Evolutionary conservation across 1,140 invertebrate genomes (phyloP), one percentile per base, ranked within the genome.

Genomic region (Zaprionus camerounensis): DNA sequence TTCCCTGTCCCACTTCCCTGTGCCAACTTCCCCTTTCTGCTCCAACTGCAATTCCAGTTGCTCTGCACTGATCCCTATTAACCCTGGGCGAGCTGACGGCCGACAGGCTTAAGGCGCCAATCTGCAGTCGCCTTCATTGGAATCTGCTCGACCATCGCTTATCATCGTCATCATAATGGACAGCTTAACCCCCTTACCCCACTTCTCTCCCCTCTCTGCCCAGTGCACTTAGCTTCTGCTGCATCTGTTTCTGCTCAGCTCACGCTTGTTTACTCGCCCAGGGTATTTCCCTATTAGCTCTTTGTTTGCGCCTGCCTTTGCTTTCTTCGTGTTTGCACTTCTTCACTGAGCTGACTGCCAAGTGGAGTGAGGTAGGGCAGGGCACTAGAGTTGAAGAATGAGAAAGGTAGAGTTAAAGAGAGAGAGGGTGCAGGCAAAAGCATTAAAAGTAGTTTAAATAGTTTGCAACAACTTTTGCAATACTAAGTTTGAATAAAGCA

Each of bases 141-240:
- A 49, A 66, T 36, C 20, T 51, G 62, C 51, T 36, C 68, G 55
- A 24, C 41, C 77, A 64, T 71, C 46, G 63, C 44, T 78, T 81
- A 77, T 77, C 71, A 69, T 69, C 71, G 64, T 64, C 71, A 61
- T 73, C 69, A 28, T 63, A 57, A 69, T 75, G 65, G 49, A 66
- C 44, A 65, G 65, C 17, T 68, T 46, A 49, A 26, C 12, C 9
- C n/a, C 12, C 64, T 15, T n/a, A 34, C 15, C 4, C 6, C n/a
- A 1, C 9, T 0, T 3, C 20, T 57, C 15, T 24, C 38, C 41
- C 41, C 28, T 31, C 28, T 31, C 28, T 31, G 61, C 65, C 51
- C 58, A 73, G 65, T 72, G 71, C 78, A 72, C 31, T 34, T 81
- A 84, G 81, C 81, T 85, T 74, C 81, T 81, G 81, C 65, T 63